phyloP scores from a whole-genome alignment of 2,888 invertebrate species.

The Yponomeuta sedellus region DNA sequence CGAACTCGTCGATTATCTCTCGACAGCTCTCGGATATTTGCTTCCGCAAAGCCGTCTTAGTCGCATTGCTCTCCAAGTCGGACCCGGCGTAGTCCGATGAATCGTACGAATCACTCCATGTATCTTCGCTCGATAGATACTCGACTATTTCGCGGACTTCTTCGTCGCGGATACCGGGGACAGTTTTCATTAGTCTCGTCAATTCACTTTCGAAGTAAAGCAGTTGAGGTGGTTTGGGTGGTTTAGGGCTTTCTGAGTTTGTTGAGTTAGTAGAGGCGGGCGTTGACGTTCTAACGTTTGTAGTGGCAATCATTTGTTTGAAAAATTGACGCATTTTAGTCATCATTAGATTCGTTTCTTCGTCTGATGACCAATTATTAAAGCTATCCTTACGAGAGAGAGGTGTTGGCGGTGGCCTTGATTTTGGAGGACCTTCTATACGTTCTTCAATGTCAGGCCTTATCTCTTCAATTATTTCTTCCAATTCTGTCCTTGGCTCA shows the following conservation, averaged over 20 bases:
- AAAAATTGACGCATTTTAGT: conserved; percentile 95
- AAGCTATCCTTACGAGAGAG: conserved; percentile 91
- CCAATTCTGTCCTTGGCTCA: conserved; percentile 74
- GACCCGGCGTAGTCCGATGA: conserved; percentile 94
- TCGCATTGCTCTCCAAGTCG: conserved; percentile 84
- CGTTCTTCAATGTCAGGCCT: conserved; percentile 72
- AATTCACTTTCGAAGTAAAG: conserved; percentile 93
- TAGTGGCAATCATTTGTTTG: conserved; percentile 89
- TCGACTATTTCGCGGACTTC: conserved; percentile 95
- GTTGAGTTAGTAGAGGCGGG: conserved; percentile 77
- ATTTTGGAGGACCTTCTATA: conserved; percentile 68
- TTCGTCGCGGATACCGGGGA: conserved; percentile 92
- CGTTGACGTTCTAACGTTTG: conserved; percentile 72
- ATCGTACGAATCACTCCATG: conserved; percentile 95
- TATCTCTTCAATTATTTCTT: conserved; percentile 78
- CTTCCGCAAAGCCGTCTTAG: conserved; percentile 84
- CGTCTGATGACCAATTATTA: conserved; percentile 96
- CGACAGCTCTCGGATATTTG: conserved; percentile 93
- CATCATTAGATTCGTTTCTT: conserved; percentile 97
- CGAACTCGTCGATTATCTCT: conserved; percentile 91
- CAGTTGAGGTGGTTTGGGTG: conserved; percentile 88
- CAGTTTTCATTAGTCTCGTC: conserved; percentile 93
- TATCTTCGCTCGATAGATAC: conserved; percentile 93
- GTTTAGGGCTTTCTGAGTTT: conserved; percentile 78
- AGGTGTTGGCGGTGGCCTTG: conserved; percentile 71